Evolutionary conservation across 2,888 invertebrate genomes (phyloP).

Genomic region (Rhagium mordax): DNA sequence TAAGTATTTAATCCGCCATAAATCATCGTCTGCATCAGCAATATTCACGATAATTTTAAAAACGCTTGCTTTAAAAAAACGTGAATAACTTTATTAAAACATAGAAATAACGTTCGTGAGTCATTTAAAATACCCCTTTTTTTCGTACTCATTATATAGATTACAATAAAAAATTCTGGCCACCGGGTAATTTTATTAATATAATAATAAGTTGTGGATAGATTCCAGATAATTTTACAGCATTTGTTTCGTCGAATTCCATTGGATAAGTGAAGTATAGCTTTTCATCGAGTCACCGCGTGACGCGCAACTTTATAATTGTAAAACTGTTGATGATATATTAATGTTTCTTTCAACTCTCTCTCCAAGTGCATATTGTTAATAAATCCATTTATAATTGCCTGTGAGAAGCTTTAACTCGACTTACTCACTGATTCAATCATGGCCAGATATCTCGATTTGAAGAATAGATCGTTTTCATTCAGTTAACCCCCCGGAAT

Average conservation of each 20-base stretch:
- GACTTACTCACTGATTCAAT: conserved; percentile 50
- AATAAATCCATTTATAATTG: conserved; percentile 62
- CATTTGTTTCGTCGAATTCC: conserved; percentile 59
- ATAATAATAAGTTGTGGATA: conserved; percentile 51
- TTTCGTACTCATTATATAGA: conserved; percentile 44
- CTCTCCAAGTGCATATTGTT: conserved; percentile 59
- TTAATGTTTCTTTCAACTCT: conserved; percentile 60
- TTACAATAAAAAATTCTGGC: conserved; percentile 27
- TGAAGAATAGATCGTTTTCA: conserved; percentile 32
- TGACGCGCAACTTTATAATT: conserved; percentile 62
- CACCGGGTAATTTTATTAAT: conserved; percentile 52
- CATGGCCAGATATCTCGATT: conserved; percentile 47
- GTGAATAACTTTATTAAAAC: conserved; percentile 1
- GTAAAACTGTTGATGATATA: conserved; percentile 62
- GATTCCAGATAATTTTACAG: conserved; percentile 56
- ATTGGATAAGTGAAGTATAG: conserved; percentile 54
- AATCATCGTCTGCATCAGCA: not conserved
- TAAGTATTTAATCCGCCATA: not conserved
- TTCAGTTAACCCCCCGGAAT: conserved; percentile 33
- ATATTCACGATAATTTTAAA: not conserved
- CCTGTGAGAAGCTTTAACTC: conserved; percentile 56
- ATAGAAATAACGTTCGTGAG: conserved; percentile 39
- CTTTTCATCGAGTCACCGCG: conserved; percentile 57
- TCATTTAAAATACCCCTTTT: conserved; percentile 51
- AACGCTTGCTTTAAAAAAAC: not conserved